phyloP scores from a whole-genome alignment of 2,113 vertebrate genomes.

The Percina caprodes region DNA sequence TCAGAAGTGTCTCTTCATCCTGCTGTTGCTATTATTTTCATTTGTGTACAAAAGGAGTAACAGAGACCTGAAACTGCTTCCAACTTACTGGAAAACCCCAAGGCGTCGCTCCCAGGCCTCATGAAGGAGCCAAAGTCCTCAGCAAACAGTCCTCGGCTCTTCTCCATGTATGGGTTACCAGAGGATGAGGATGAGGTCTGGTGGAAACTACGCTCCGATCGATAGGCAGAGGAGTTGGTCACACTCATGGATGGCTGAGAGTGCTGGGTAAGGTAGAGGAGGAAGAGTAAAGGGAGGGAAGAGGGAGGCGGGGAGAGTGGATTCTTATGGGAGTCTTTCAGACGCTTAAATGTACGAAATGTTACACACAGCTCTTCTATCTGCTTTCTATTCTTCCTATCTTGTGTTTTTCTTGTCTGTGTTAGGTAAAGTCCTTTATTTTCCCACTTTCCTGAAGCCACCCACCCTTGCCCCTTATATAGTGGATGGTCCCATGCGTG shows the following conservation, averaged over 20 bases:
- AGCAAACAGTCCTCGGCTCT: conserved; percentile 87
- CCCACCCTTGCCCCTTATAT: conserved; percentile 65
- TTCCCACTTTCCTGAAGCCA: conserved; percentile 29
- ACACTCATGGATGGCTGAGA: conserved; percentile 83
- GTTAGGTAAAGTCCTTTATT: conserved; percentile 32
- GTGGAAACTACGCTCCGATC: conserved; percentile 88
- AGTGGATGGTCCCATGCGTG: conserved; percentile 27
- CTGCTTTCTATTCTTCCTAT: neutral
- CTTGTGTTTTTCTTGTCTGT: conserved; percentile 15
- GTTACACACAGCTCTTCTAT: conserved; percentile 1
- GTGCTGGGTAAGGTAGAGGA: conserved; percentile 55
- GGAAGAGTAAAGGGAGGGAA: conserved; percentile 50
- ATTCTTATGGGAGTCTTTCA: conserved; percentile 33
- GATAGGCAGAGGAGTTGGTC: conserved; percentile 87
- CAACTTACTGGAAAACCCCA: conserved; percentile 91
- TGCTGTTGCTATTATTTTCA: neutral
- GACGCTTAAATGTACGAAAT: conserved; percentile 9
- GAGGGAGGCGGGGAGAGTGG: conserved; percentile 51
- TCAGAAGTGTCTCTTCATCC: conserved; percentile 3
- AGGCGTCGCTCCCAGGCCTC: conserved; percentile 85
- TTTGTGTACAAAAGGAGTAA: conserved; percentile 7
- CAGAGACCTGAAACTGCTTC: conserved; percentile 4
- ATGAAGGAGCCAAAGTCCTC: conserved; percentile 94
- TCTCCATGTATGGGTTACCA: conserved; percentile 91
- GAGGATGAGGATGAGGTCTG: conserved; percentile 84